Base-by-base conservation (phyloP, 1,140 invertebrate species). In the Melipona quadrifasciata region DNA sequence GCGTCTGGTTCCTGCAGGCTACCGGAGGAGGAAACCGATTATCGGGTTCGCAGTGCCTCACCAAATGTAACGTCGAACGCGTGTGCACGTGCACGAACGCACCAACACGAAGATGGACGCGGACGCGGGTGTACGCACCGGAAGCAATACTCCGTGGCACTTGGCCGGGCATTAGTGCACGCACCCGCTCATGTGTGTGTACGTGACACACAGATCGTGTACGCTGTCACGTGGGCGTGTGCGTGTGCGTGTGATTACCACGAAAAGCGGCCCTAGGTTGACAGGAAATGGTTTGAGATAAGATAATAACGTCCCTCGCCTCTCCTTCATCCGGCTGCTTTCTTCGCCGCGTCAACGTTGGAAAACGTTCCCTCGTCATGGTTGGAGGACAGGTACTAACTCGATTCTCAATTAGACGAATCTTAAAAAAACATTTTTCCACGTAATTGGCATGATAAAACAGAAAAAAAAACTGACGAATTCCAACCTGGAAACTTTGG, bases 211-310 rank as follows among this genome's bases (percentile, higher is more conserved):
- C 67, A 71, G 74, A 58, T 73, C 77, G 47, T 58, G 64, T 19
- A 67, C 27, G 27, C 31, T 34, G 39, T 57, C 16, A 65, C 76
- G 72, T 73, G 47, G 47, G 79, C 77, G 68, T 47, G 39, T 47
- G 39, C 77, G 68, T 82, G 74, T 68, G 80, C 70, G 80, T 85
- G 61, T 72, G 78, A 86, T 85, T 81, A 89, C 84, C 65, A 89
- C 88, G 86, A 91, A 84, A 90, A 81, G 78, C 78, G 82, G 88
- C 85, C 88, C 88, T 90, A 92, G 90, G 91, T 92, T 92, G 91
- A 92, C 91, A 92, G 91, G 91, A 92, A 92, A 92, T 92, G 91
- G 90, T 92, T 91, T 84, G 90, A 92, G 91, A 92, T 92, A 92
- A 92, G 91, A 92, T 92, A 92, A 92, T 92, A 88, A 92, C 87